Evolutionary conservation across 1,140 invertebrate genomes (phyloP), one percentile per base, ranked within the genome.

Genomic region (Drosophila ambigua): DNA sequence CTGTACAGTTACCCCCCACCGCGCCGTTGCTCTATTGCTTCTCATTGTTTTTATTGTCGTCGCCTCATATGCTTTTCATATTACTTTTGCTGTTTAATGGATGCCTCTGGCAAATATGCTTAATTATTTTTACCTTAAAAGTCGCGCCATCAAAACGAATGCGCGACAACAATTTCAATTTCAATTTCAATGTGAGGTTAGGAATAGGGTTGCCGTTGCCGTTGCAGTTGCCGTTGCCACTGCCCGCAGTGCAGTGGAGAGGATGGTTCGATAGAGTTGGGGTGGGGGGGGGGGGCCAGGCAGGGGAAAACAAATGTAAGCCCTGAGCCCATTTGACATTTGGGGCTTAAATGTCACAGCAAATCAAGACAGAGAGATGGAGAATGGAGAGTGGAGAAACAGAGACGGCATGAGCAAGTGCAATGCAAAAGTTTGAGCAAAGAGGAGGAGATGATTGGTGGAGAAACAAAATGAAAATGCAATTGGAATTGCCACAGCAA

Each of bases 91-190:
- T 59, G 35, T 39, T 39, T 39, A 39, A 39, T 39, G 35, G 35
- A 39, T 51, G 72, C 5, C 76, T 81, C 76, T 81, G 58, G 79
- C 83, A 87, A 79, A 88, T 88, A 88, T 87, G 83, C 79, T 83
- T 88, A 88, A 89, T 83, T 88, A 88, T 88, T 89, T 88, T 89
- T 88, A 88, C 84, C 83, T 88, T 89, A 89, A 89, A 89, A 77
- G 79, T 83, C 75, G 82, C 82, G 78, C 80, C 80, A 84, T 84
- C 80, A 79, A 84, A 84, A 67, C 66, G 80, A 76, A 84, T 84
- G 69, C 74, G 80, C 74, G 80, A 85, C 85, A 85, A 87, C 82
- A 84, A 85, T 83, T 84, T 55, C 50, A 83, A 75, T 74, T 16
- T 16, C 16, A 16, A 20, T 20, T 20, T 20, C 69, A 41, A 54